Conservation (phyloP, 2,797 vertebrate genomes). For the Acanthiza pusilla region DNA sequence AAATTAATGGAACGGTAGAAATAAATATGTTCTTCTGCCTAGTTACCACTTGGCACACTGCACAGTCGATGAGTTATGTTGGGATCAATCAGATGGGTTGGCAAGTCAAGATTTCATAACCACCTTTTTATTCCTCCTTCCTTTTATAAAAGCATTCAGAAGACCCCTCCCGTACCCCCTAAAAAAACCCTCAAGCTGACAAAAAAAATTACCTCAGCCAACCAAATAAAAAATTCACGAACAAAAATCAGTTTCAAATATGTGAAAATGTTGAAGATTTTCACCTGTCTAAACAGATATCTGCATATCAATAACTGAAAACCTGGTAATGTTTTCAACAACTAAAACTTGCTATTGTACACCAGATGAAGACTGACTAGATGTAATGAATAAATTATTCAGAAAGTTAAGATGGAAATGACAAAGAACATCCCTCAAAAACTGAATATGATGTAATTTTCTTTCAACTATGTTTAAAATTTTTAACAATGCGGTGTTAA, state of each 20-base stretch:
- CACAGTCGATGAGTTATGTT: not conserved
- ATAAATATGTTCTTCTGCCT: not conserved
- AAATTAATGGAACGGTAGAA: not conserved
- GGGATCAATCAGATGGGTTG: fast-evolving
- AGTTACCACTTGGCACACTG: not conserved
- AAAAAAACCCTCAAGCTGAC: not conserved
- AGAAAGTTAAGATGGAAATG: not conserved
- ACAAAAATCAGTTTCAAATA: not conserved
- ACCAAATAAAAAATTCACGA: not conserved
- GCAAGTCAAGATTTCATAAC: not conserved
- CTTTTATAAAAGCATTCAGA: not conserved
- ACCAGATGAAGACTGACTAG: not conserved
- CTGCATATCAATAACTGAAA: not conserved
- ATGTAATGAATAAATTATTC: not conserved
- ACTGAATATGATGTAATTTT: not conserved
- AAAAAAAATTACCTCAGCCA: not conserved
- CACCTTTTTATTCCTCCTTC: not conserved
- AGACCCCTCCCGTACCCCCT: fast-evolving
- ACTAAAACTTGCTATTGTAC: not conserved
- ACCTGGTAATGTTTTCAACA: not conserved
- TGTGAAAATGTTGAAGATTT: not conserved
- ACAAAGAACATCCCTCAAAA: not conserved
- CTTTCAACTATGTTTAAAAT: not conserved
- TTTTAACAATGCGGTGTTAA: not conserved
- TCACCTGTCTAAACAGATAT: not conserved